Percentiles rank a stretch among this genome's conserved stretches.
Conservation (phyloP, 1,140 invertebrate genomes). For the Drosophila albomicans region DNA sequence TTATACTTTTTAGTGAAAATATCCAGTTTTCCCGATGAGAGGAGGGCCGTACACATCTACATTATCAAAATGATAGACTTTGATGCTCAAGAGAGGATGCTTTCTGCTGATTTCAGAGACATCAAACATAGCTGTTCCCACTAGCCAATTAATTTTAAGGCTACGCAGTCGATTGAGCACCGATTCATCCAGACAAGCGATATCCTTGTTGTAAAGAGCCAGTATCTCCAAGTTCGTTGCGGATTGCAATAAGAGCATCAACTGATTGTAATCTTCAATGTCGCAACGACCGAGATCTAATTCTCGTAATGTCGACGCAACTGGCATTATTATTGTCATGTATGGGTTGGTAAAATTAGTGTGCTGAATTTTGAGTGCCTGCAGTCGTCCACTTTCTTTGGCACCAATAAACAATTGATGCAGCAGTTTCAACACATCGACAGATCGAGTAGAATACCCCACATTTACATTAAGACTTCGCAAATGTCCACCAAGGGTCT, state of each 20-base stretch:
- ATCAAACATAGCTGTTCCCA: slow-evolving; percentile 32
- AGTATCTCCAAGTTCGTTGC: slow-evolving; percentile 45
- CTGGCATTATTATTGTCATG: slow-evolving; percentile 20
- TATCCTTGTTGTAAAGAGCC: slow-evolving; percentile 33
- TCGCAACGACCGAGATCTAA: slow-evolving; percentile 57
- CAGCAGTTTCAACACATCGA: slow-evolving; percentile 22
- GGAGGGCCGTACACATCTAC: slow-evolving; percentile 35
- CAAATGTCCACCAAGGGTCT: slow-evolving; percentile 47
- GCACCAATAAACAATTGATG: slow-evolving; percentile 48
- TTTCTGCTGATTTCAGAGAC: slow-evolving; percentile 13
- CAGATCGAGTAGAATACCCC: slow-evolving; percentile 50
- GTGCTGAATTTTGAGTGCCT: slow-evolving; percentile 52
- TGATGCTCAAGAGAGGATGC: slow-evolving; percentile 46
- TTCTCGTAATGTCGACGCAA: slow-evolving; percentile 37
- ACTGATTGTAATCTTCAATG: slow-evolving; percentile 39
- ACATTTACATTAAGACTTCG: slow-evolving; percentile 56
- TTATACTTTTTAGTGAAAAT: slow-evolving; percentile 36
- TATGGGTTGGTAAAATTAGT: slow-evolving; percentile 38
- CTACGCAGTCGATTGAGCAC: background rate
- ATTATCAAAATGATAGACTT: slow-evolving; percentile 31
- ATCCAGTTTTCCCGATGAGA: background rate
- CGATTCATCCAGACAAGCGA: background rate
- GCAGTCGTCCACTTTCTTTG: slow-evolving; percentile 25
- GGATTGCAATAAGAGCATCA: slow-evolving; percentile 41
- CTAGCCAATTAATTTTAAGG: slow-evolving; percentile 30